Conservation (phyloP, 2,888 invertebrate species). For the Lathronympha strigana region DNA sequence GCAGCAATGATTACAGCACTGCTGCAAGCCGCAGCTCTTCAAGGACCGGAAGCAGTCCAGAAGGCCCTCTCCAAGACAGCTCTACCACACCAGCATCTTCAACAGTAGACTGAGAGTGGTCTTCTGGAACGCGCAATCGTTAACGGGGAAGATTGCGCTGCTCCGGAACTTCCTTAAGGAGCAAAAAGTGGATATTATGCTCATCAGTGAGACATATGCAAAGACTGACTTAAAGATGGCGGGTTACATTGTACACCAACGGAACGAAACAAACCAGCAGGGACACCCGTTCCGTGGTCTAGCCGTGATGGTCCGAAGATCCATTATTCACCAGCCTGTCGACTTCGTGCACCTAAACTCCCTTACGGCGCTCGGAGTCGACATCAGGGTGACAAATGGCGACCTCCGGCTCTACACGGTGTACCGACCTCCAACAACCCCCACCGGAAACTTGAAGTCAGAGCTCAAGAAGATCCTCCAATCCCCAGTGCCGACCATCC, state of each 20-base stretch:
- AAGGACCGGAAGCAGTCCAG: not conserved
- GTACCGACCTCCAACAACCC: constrained; percentile 21
- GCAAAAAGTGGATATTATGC: constrained; percentile 18
- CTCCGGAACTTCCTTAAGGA: constrained; percentile 10
- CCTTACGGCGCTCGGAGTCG: no score
- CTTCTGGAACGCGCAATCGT: constrained; percentile 23
- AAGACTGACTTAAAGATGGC: not conserved
- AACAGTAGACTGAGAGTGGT: not conserved
- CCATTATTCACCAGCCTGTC: no score
- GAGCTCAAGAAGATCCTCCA: not conserved
- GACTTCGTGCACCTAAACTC: no score
- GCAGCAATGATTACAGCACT: not conserved
- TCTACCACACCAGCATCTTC: not conserved
- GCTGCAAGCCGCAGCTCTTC: not conserved
- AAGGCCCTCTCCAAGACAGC: not conserved
- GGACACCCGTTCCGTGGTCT: no score
- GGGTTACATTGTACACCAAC: no score
- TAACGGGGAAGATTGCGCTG: constrained; percentile 13
- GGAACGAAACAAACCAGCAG: no score
- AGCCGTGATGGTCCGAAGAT: no score
- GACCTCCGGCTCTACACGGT: constrained; percentile 25
- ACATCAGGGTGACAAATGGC: no score
- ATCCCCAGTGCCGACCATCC: constrained; percentile 7
- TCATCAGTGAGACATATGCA: not conserved
- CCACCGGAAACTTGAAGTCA: not conserved